Percentiles rank a stretch among this genome's conserved stretches.
Evolutionary conservation across 37 sponge, comb jelly and placozoan species (phyloP).

Genomic region (Aplysina aerophoba): DNA sequence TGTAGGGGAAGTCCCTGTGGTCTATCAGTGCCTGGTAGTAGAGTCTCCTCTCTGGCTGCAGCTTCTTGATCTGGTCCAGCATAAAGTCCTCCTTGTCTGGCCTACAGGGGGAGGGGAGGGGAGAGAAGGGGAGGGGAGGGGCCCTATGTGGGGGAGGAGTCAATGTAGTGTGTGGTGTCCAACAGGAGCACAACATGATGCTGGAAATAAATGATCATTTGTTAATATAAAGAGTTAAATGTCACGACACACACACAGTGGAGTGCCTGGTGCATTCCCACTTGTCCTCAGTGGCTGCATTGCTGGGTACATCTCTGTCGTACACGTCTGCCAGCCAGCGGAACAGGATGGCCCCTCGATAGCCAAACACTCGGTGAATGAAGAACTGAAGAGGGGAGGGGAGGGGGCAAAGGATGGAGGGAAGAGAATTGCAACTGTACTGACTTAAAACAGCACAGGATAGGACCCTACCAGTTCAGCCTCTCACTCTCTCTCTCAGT

Average conservation of each 20-base stretch:
- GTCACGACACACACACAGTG: too few species aligned
- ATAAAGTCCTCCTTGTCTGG: constrained; percentile 7
- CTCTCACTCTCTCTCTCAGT: too few species aligned
- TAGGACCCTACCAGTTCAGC: too few species aligned
- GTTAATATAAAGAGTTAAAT: too few species aligned
- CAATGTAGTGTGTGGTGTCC: too few species aligned
- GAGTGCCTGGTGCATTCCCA: not conserved
- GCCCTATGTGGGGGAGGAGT: too few species aligned
- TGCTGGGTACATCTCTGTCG: constrained; percentile 63
- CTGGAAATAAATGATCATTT: too few species aligned
- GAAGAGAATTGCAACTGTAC: too few species aligned
- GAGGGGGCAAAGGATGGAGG: not conserved
- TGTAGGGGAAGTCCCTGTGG: constrained; percentile 82
- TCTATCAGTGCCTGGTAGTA: constrained; percentile 93
- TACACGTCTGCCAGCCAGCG: constrained; percentile 88
- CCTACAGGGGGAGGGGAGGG: not conserved
- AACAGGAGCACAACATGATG: too few species aligned
- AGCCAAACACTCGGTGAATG: constrained; percentile 90
- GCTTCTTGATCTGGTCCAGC: constrained; percentile 46
- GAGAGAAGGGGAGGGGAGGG: too few species aligned
- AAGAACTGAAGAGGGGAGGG: constrained; percentile 68
- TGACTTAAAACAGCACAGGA: too few species aligned
- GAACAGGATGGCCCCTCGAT: constrained; percentile 93
- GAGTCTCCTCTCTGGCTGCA: constrained; percentile 53
- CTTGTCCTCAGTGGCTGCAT: constrained; percentile 7